Percentiles rank a stretch among this genome's conserved stretches.
These are phyloP conservation scores for Pseudomyrmex flavicornis DNA, from an alignment of 1,140 invertebrate species.

Conservation along the genomic window DNA sequence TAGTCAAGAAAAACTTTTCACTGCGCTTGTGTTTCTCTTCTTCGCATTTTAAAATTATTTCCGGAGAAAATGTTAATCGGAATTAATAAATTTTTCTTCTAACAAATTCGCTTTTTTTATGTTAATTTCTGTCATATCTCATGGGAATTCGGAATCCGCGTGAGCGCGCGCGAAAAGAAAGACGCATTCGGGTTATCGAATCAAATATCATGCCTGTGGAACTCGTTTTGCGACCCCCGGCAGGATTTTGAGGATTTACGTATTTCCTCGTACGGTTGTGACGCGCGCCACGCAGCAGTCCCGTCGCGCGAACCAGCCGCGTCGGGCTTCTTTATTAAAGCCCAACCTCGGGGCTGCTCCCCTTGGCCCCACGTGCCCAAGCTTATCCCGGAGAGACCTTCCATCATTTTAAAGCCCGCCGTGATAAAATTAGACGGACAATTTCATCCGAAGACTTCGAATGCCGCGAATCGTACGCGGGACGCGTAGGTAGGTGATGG, in stretches of 20 bases:
- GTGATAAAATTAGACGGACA: constrained; percentile 81
- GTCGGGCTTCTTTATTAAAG: constrained; percentile 71
- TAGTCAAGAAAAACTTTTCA: too few relatives aligned
- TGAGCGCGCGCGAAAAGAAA: constrained; percentile 1
- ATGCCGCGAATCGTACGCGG: constrained; percentile 58
- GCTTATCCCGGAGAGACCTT: constrained; percentile 79
- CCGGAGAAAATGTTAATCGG: too few relatives aligned
- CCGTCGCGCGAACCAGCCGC: constrained; percentile 40
- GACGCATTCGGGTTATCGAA: constrained; percentile 5
- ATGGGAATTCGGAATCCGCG: background rate
- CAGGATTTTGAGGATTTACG: constrained; percentile 65
- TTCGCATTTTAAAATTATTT: too few relatives aligned
- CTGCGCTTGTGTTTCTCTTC: too few relatives aligned
- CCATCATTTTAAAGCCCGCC: constrained; percentile 81
- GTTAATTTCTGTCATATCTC: background rate
- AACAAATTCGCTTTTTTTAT: background rate
- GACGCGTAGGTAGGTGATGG: constrained; percentile 67
- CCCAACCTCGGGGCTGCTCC: constrained; percentile 45
- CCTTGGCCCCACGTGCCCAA: constrained; percentile 53
- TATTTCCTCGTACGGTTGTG: constrained; percentile 38
- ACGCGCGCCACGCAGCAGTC: constrained; percentile 30
- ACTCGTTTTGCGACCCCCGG: constrained; percentile 37
- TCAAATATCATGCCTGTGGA: constrained; percentile 26
- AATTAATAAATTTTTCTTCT: too few relatives aligned
- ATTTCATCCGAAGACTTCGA: constrained; percentile 77